Evolutionary conservation across 1,140 invertebrate species (phyloP).

Genomic region (Gryon sp.): DNA sequence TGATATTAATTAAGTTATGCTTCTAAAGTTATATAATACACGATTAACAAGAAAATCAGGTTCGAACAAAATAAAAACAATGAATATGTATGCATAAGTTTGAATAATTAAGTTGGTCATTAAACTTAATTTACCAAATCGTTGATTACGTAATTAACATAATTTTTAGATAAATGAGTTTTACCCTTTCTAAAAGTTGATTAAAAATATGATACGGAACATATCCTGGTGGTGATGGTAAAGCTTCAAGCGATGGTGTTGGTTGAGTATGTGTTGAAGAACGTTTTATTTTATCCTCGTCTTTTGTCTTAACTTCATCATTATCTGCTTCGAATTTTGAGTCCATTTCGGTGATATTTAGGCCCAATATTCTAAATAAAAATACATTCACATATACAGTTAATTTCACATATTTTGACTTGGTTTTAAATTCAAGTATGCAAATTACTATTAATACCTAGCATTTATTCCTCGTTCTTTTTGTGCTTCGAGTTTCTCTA

Average conservation of each 20-base stretch:
- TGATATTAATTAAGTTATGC: too few relatives aligned
- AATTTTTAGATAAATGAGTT: too few relatives aligned
- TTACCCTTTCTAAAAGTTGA: constrained; percentile 76
- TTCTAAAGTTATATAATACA: too few relatives aligned
- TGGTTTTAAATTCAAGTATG: too few relatives aligned
- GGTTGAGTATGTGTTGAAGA: constrained; percentile 44
- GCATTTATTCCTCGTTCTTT: constrained; percentile 67
- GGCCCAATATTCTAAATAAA: constrained; percentile 40
- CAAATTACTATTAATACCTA: constrained; percentile 50
- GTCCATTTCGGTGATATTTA: constrained; percentile 48
- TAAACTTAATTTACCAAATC: too few relatives aligned
- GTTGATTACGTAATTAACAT: too few relatives aligned
- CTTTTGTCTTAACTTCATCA: constrained; percentile 68
- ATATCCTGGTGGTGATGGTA: constrained; percentile 67
- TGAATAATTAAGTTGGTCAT: too few relatives aligned
- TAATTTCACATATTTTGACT: too few relatives aligned
- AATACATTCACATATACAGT: too few relatives aligned
- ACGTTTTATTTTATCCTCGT: constrained; percentile 64
- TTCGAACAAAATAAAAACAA: too few relatives aligned
- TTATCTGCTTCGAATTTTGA: constrained; percentile 65
- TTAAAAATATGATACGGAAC: constrained; percentile 76
- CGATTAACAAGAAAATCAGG: too few relatives aligned
- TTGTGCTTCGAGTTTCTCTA: constrained; percentile 69
- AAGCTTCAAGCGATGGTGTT: constrained; percentile 42
- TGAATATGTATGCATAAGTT: too few relatives aligned